Base-by-base conservation (phyloP, 1,140 invertebrate species). In the Drosophila ercepeae region DNA sequence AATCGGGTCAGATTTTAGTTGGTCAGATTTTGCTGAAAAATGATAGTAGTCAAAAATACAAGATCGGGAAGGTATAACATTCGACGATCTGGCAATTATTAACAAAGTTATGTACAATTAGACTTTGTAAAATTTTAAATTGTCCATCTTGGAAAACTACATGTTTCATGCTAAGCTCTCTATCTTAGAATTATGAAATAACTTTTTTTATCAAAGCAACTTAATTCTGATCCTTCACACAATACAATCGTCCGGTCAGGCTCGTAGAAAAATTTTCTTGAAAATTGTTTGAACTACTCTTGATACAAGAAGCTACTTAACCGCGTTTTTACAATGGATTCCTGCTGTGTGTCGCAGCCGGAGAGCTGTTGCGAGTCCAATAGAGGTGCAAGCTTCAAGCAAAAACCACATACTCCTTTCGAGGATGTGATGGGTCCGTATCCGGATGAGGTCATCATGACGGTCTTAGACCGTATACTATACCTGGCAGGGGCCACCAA, bases 361-460 rank as follows among this genome's bases (percentile, higher is more conserved):
- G 13, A 14, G 4, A 8, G 36, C 23, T 6, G 19, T n/a, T 19
- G 23, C 8, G 9, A 8, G 2, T 32, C 16, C 23, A 9, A 32
- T 11, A 1, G 25, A 8, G 32, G n/a, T 4, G 2, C 5, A 0
- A 4, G n/a, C 2, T 7, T 49, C 4, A 19, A 39, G 6, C 51
- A 41, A 6, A 3, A 2, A 1, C 39, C 16, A 0, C 44, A 21
- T 11, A 7, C 39, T 2, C n/a, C 13, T 0, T 11, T 67, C 0
- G 16, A 0, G 1, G 34, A 58, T 29, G 5, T 23, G 4, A 0
- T 78, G 0, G 54, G 49, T 39, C 82, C 82, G 3, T 75, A 32
- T 58, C 74, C 82, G 11, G 82, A 86, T 46, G 82, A 86, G 44
- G 16, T 74, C 1, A 42, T 86, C 3, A 88, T 88, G 74, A 11